Base-by-base conservation (phyloP, 2,888 invertebrate genomes). In the Nowickia ferox region DNA sequence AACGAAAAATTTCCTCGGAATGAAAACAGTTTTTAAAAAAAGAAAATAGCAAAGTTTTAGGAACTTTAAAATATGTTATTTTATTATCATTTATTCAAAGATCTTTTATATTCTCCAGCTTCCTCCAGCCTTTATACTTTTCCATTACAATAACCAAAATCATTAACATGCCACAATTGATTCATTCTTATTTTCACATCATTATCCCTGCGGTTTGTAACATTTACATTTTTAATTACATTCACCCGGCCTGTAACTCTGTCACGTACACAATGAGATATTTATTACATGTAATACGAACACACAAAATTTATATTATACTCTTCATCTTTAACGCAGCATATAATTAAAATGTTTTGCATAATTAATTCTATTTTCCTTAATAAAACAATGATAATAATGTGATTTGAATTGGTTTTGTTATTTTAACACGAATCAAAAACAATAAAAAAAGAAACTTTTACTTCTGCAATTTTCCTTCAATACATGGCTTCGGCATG, bases 281-380 rank as follows among this genome's bases (percentile, higher is more conserved):
- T 71, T 68, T 55, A 74, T 71, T 69, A 71, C 44, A 72, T 63
- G 17, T 77, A 59, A 68, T 59, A 59, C 1, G 11, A 59, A 55
- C 57, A 46, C 40, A 46, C n/a, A 48, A 57, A 38, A 48, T 68
- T 40, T 46, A 46, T 30, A 17, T 1, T 11, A 9, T 13, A 11
- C 30, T 77, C 63, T 55, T 68, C 69, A 65, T 65, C 75, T 79
- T 79, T 55, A 5, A 46, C 71, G 19, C 40, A 1, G 22, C 19
- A 19, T 48, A 46, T 57, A 57, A 83, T 86, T 86, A 76, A 79
- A 86, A 82, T 86, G 71, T 61, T 86, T 86, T 86, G 82, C 85
- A 86, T 83, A 86, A 83, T 83, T 86, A 83, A 86, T 83, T 82
- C 75, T 86, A 83, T 86, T 86, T 86, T 86, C 82, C 79, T 86